Percentiles rank a stretch among this genome's conserved stretches.
Conservation (phyloP, 2,888 invertebrate species). For the Pachycephus smyrnensis region DNA sequence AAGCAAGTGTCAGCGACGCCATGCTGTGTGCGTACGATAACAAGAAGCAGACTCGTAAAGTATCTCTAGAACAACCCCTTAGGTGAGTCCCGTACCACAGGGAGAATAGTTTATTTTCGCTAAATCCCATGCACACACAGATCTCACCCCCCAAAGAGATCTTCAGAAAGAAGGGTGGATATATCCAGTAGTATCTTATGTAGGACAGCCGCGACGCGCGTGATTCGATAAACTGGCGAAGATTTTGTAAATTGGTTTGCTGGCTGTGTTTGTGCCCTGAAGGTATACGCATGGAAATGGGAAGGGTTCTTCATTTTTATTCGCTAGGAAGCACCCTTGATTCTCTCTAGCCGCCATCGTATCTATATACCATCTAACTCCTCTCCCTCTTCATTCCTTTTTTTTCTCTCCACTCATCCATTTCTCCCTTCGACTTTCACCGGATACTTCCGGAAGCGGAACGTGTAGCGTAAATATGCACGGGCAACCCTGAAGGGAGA, state of each 20-base stretch:
- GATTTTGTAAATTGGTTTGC: conserved; percentile 49
- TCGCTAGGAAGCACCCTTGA: background rate
- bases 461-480: conserved; percentile 17
- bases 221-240: conserved; percentile 47
- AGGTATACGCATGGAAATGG: conserved; percentile 12
- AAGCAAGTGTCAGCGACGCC: background rate
- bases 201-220: conserved; percentile 23
- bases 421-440: background rate
- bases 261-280: conserved; percentile 22
- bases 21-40: conserved; percentile 2
- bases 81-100: background rate
- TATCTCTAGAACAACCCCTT: background rate
- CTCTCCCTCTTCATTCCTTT: background rate
- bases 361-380: background rate
- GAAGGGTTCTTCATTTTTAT: conserved; percentile 2
- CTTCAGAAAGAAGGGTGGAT: background rate
- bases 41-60: background rate
- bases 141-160: background rate
- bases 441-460: conserved; percentile 13
- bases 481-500: conserved; percentile 19
- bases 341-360: background rate
- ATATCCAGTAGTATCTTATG: background rate
- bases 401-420: background rate
- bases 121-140: background rate
- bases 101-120: conserved; percentile 1